A percentile compares a stretch with the other conserved stretches of the same genome.
Conservation (phyloP, 2,888 invertebrate species). For the Sycophila texana region DNA sequence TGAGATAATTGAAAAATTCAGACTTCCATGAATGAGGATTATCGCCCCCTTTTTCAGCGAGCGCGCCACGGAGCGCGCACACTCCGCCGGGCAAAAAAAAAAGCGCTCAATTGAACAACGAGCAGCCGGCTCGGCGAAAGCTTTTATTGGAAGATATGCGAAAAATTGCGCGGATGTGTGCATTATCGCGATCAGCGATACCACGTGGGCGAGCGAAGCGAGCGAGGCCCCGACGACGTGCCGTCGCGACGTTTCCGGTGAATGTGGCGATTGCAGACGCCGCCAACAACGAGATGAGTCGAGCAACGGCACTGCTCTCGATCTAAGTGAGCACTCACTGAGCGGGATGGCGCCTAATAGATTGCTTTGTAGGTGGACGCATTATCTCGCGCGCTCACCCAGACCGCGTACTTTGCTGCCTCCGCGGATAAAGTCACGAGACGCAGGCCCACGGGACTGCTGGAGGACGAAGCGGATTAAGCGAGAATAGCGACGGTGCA, state of each 20-base stretch:
- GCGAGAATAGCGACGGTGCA: conserved; percentile 24
- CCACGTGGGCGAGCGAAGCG: conserved; percentile 44
- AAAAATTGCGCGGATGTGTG: conserved; percentile 56
- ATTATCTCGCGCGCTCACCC: conserved; percentile 67
- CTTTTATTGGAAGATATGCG: conserved; percentile 56
- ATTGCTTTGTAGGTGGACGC: conserved; percentile 76
- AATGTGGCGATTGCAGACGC: conserved; percentile 54
- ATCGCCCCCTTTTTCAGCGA: conserved; percentile 22
- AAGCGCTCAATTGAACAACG: conserved; percentile 34
- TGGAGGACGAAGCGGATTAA: conserved; percentile 28
- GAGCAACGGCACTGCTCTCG: conserved; percentile 61
- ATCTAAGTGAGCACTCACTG: conserved; percentile 73
- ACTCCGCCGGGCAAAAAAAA: background rate
- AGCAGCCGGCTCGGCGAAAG: background rate
- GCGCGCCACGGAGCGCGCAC: background rate
- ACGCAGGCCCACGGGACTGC: conserved; percentile 17
- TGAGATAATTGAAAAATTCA: conserved; percentile 58
- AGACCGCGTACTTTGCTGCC: conserved; percentile 4
- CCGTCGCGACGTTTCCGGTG: conserved; percentile 67
- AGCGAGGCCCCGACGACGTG: background rate
- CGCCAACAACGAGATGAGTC: conserved; percentile 57
- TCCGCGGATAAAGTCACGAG: conserved; percentile 38
- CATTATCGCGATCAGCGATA: conserved; percentile 50
- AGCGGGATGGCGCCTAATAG: conserved; percentile 74
- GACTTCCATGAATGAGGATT: conserved; percentile 21